phyloP scores from a whole-genome alignment of 1,140 invertebrate genomes.

The Batillaria attramentaria region DNA sequence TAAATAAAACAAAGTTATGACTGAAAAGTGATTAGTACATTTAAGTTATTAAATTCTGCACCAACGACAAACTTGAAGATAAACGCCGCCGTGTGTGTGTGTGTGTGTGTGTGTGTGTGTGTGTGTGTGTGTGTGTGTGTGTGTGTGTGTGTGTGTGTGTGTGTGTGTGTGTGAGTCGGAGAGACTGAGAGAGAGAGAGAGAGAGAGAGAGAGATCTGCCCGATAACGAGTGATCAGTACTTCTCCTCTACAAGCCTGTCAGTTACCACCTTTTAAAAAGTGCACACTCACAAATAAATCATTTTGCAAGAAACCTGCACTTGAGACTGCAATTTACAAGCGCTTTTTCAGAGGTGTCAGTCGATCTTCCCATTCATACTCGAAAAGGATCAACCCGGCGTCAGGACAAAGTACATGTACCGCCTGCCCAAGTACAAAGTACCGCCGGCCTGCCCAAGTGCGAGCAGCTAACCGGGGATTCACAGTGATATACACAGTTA shows the following conservation, averaged over 20 bases:
- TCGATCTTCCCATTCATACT: no score
- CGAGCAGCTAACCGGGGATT: no score
- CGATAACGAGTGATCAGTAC: no score
- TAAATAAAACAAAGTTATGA: conserved; percentile 8
- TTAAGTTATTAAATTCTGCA: background rate
- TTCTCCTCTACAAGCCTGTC: background rate
- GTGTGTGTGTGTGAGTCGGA: background rate
- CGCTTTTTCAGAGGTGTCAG: no score
- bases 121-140: background rate
- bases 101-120: background rate
- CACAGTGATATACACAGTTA: no score
- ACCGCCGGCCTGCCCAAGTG: no score
- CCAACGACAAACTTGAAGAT: background rate
- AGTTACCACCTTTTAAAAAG: background rate
- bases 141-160: background rate
- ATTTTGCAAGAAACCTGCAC: background rate
- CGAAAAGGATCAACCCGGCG: no score
- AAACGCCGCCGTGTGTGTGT: background rate
- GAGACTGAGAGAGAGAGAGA: background rate
- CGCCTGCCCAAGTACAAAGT: no score
- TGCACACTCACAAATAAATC: background rate
- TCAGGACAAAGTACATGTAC: no score
- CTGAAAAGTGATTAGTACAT: background rate
- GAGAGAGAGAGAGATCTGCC: background rate
- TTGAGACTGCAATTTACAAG: background rate